Conservation (phyloP, 2,797 vertebrate species). For the Spondyliosoma cantharus region DNA sequence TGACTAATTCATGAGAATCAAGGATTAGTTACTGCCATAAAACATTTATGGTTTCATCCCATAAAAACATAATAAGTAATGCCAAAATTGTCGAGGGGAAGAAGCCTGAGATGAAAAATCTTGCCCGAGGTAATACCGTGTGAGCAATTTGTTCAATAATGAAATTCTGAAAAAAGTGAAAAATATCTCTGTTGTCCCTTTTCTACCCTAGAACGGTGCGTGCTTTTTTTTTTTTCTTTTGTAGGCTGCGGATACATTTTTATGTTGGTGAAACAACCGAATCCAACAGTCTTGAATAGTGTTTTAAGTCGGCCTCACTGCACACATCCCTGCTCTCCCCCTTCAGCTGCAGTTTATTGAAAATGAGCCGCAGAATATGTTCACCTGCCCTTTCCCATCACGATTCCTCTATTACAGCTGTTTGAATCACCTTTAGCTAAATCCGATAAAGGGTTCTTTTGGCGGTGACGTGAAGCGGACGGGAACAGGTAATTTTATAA, state of each 20-base stretch:
- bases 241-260: constrained; percentile 32
- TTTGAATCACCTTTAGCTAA: constrained; percentile 34
- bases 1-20: constrained; percentile 69
- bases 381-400: constrained; percentile 4
- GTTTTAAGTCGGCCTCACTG: constrained; percentile 38
- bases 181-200: constrained; percentile 5
- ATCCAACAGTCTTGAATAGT: constrained; percentile 14
- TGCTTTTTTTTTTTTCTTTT: not conserved
- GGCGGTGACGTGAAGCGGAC: constrained; percentile 12
- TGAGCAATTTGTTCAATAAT: constrained; percentile 28
- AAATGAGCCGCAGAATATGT: constrained; percentile 25
- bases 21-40: constrained; percentile 55
- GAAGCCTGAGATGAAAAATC: constrained; percentile 34
- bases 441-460: not conserved
- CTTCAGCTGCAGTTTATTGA: constrained; percentile 32
- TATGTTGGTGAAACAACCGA: constrained; percentile 27
- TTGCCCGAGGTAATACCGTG: constrained; percentile 10
- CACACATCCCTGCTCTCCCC: constrained; percentile 21
- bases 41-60: constrained; percentile 57
- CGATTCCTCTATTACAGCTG: constrained; percentile 3
- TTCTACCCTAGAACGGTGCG: constrained; percentile 5
- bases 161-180: constrained; percentile 29
- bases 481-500: constrained; percentile 7
- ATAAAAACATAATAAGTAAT: constrained; percentile 51
- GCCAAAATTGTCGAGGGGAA: constrained; percentile 14